Evolutionary conservation across 2,113 vertebrate species (phyloP), one percentile per base, ranked within the genome.

Genomic region (Danionella cerebrum): DNA sequence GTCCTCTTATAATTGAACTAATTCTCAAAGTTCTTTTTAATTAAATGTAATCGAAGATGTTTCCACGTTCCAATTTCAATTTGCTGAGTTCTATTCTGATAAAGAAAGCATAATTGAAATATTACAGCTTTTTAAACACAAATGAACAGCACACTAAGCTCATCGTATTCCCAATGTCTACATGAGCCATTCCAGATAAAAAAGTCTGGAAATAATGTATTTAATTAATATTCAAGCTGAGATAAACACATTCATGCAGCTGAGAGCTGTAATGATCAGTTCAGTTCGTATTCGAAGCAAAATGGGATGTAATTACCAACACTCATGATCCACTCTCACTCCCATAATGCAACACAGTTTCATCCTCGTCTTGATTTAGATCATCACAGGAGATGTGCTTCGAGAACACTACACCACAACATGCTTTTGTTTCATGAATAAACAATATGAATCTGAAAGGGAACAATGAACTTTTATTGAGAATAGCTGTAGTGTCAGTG

Each of bases 241-340:
- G 68, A 74, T 74, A 74, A 64, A 77, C 69, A 74, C 54, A 38
- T 70, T 57, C 60, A 71, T 59, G 44, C n/a, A 71, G 72, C 63
- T 42, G 27, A 36, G 57, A 47, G 47, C 57, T 52, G 38, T 33
- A 68, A 73, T 55, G 65, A 62, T 69, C 52, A 67, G 51, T 65
- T 65, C 42, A 29, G 19, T 27, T 51, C 45, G 22, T 48, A 44
- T 44, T 74, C 36, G 50, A 65, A 65, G 44, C 41, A 57, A 55
- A 66, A 60, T 51, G 33, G 38, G 25, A 74, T 69, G 59, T 53
- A 68, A 67, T 74, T 74, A 55, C n/a, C 45, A 47, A 53, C 50
- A 47, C 59, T 65, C 52, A 25, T 18, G 38, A 47, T 36, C 19
- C 47, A 24, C 35, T 70, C 13, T 47, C 42, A 13, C 47, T 63